Base-by-base conservation (phyloP, 2,113 vertebrate species). In the Rhinogobius similis region DNA sequence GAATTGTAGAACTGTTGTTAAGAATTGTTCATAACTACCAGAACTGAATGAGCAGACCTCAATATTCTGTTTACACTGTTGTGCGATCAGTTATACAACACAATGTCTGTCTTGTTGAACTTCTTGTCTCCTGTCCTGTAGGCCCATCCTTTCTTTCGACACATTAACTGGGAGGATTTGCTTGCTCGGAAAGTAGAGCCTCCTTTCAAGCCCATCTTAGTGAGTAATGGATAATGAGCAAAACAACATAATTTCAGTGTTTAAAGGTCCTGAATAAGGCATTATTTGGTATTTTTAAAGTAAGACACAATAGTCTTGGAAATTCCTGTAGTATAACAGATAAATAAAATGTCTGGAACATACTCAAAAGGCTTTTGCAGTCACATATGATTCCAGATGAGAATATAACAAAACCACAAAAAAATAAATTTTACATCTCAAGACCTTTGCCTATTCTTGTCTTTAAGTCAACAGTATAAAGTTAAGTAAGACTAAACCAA, bases 91-190 rank as follows among this genome's bases (percentile, higher is more conserved):
- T 55, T 58, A 21, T 4, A 50, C 44, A 39, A 11, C n/a, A 21
- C 5, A 43, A 21, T 23, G 4, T 18, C 7, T 21, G 39, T 24
- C 5, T 52, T 21, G 11, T 26, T 62, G 16, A 10, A 16, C 1
- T 12, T 61, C 50, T 75, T 52, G 23, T 56, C 44, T 62, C 20
- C 11, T 39, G 38, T 27, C 20, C 52, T 11, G 36, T 36, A 99
- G 98, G 93, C 94, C 88, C 97, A 98, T 87, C 93, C 94, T 0
- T 99, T 99, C 91, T 99, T 99, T 89, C 94, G 97, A 91, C 95
- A 96, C 79, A 98, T 97, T 90, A 98, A 96, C 91, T 99, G 98
- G 98, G 97, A 98, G 71, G 97, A 99, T 81, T 90, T 99, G 73
- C 90, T 99, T 65, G 96, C 95, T 58, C 94, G 97, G 67, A 99